Evolutionary conservation across 2,797 vertebrate species (phyloP), one percentile per base, ranked within the genome.

Genomic region (Geotrypetes seraphini): DNA sequence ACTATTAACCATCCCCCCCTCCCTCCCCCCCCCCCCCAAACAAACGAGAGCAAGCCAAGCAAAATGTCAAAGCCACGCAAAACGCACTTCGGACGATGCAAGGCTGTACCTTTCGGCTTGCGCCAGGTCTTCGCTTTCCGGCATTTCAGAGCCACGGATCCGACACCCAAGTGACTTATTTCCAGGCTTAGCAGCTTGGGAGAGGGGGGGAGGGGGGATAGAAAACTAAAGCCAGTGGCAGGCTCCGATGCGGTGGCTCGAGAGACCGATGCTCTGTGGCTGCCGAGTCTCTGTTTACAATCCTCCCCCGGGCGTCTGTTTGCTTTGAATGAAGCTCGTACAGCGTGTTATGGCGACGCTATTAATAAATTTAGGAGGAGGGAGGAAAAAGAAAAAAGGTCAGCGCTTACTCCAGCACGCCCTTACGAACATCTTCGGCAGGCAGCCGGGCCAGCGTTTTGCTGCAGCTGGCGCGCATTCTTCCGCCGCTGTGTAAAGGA

Each of bases 381-480:
- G n/a, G n/a, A n/a, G n/a, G n/a, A n/a, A n/a, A n/a, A n/a, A n/a
- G n/a, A n/a, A n/a, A n/a, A n/a, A n/a, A 73, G 62, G 85, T 85
- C 82, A 69, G 87, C 84, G 81, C 72, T 75, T 76, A 81, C 86
- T 87, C n/a, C n/a, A n/a, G n/a, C n/a, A n/a, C n/a, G n/a, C n/a
- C n/a, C n/a, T n/a, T 26, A 25, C 16, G 17, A 40, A 47, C 39
- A 60, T 71, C 45, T 63, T 64, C n/a, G 72, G 79, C 74, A 73
- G 63, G 75, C 71, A 62, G 63, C 63, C 66, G 63, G 59, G 50
- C 66, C 23, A 19, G 38, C 28, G 57, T 41, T 29, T 12, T 20
- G 17, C 10, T 18, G 34, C 54, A 52, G 63, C 42, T 52, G 47
- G 48, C 64, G 53, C 51, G 50, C 44, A 54, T 50, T 49, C 56